phyloP scores from a whole-genome alignment of 2,113 vertebrate genomes.

The Isurus oxyrinchus region DNA sequence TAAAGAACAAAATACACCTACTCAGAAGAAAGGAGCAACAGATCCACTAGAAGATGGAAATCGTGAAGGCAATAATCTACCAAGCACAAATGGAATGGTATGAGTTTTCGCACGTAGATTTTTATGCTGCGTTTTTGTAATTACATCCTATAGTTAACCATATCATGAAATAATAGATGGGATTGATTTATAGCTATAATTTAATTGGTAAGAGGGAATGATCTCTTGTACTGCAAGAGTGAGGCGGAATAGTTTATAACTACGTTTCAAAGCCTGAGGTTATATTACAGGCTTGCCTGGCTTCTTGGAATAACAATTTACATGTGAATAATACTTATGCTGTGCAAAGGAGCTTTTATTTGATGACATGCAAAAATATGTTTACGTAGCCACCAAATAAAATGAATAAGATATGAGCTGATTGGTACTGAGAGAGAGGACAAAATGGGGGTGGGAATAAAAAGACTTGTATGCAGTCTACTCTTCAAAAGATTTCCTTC shows the following conservation, averaged over 20 bases:
- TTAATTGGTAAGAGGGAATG: background rate
- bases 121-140: background rate
- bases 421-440: background rate
- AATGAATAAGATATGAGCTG: too few relatives aligned
- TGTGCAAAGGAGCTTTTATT: background rate
- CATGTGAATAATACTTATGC: background rate
- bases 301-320: background rate
- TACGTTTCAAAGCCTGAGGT: background rate
- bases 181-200: background rate
- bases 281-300: background rate
- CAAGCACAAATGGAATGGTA: slow-evolving; percentile 86
- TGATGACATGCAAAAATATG: background rate
- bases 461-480: background rate
- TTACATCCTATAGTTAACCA: background rate
- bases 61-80: slow-evolving; percentile 69
- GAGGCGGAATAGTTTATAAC: background rate
- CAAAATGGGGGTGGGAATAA: background rate
- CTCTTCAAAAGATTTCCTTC: background rate
- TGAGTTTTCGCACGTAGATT: slow-evolving; percentile 29
- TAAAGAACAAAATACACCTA: slow-evolving; percentile 79
- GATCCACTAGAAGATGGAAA: slow-evolving; percentile 74
- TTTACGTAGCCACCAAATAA: background rate
- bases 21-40: slow-evolving; percentile 63
- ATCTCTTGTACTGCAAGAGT: background rate
- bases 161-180: background rate